Evolutionary conservation across 2,797 vertebrate species (phyloP), one percentile per base, ranked within the genome.

Genomic region (Lutjanus campechanus): DNA sequence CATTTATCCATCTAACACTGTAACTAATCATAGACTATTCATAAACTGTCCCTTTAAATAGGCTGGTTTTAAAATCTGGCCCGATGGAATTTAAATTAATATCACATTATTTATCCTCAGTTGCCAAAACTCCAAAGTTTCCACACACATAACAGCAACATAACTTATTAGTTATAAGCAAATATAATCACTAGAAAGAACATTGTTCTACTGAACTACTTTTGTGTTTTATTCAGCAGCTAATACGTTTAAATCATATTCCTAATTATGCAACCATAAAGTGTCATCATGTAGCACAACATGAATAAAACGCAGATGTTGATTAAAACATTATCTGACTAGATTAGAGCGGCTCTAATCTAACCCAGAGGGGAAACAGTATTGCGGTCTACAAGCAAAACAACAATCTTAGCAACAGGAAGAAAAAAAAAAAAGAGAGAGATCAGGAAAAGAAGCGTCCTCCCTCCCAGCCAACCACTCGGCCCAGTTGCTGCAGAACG

Each of bases 271-370:
- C 55, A 62, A 50, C 62, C 64, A 77, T 83, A 73, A 85, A 86
- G 74, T 71, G 44, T 61, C 73, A 67, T 85, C 74, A 54, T 83
- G 88, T 86, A 85, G 79, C 78, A 66, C 74, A 59, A 78, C 76
- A 77, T 77, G 77, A 86, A 82, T 85, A 88, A 88, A 91, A 92
- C 73, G 58, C 77, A 85, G 75, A 84, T 80, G 81, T 81, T 91
- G 90, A 93, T 91, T 87, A 90, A 89, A 91, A 92, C 76, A 88
- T 88, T 79, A 90, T 91, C 84, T 75, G 85, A 89, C 71, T 72
- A 88, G 85, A 91, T 92, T 85, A 89, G 53, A 85, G 77, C 40
- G 0, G 77, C 82, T 87, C 80, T 88, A 85, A 80, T 91, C 85
- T 40, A 86, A 80, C 85, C 88, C 79, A 71, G 75, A 84, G 83